Evolutionary conservation across 2,113 vertebrate genomes (phyloP).

Genomic region (Cynopterus brachyotis): DNA sequence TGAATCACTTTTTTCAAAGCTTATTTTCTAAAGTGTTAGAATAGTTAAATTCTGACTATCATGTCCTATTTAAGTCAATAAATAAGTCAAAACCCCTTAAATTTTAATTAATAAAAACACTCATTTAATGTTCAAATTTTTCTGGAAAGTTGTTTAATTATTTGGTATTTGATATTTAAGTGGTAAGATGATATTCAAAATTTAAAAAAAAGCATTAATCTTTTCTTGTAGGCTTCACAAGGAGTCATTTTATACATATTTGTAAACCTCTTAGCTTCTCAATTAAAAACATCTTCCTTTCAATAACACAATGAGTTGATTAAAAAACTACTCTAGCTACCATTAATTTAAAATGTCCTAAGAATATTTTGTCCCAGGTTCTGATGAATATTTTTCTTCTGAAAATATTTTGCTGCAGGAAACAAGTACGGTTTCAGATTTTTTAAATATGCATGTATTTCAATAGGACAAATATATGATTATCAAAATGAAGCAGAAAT

Average conservation of each 20-base stretch:
- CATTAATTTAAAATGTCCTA: neutral
- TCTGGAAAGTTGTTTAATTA: neutral
- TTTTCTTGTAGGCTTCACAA: neutral
- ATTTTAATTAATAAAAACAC: neutral
- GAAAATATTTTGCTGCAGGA: neutral
- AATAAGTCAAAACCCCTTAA: neutral
- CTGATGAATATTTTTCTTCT: neutral
- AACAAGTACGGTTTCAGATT: neutral
- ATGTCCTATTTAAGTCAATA: neutral
- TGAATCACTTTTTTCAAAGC: neutral
- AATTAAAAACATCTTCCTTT: conserved; percentile 28
- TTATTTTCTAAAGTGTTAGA: neutral
- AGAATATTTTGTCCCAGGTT: neutral
- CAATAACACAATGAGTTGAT: neutral
- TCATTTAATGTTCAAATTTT: neutral
- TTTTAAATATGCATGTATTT: neutral
- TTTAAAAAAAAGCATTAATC: neutral
- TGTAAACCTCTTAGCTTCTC: neutral
- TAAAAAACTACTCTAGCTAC: neutral
- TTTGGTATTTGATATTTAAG: neutral
- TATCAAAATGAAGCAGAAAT: neutral
- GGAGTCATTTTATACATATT: neutral
- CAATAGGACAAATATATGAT: neutral
- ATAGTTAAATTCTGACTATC: neutral
- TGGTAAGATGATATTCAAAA: neutral